Conservation (phyloP, 2,888 invertebrate genomes). For the Nemoura dubitans region DNA sequence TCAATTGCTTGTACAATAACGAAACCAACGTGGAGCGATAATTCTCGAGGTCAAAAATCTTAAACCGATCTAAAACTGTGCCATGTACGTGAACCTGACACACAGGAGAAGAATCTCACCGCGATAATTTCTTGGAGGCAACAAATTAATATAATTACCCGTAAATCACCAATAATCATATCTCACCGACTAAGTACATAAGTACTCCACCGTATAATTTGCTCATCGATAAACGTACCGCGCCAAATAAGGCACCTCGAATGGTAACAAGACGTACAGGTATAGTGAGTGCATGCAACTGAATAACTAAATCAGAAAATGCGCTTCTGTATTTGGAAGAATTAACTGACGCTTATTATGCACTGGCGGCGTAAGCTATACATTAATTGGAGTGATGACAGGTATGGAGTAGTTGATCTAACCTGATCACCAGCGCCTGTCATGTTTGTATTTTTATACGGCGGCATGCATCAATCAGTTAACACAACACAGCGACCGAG, state of each 20-base stretch:
- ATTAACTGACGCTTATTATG: neutral
- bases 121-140: neutral
- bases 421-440: neutral
- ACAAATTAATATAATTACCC: neutral
- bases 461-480: neutral
- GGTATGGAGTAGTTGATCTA: neutral
- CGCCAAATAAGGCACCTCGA: neutral
- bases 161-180: constrained; percentile 4
- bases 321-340: neutral
- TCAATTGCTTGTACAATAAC: no score
- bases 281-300: no score
- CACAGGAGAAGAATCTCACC: neutral
- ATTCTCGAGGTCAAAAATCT: neutral
- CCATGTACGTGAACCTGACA: no score
- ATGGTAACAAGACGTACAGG: neutral
- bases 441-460: neutral
- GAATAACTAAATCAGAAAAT: neutral
- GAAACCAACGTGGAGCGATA: no score
- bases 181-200: neutral
- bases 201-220: neutral
- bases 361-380: neutral
- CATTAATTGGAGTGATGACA: constrained; percentile 2
- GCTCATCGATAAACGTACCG: neutral
- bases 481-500: neutral
- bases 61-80: no score